Base-by-base conservation (phyloP, 2,797 vertebrate species). In the Botia kubotai region DNA sequence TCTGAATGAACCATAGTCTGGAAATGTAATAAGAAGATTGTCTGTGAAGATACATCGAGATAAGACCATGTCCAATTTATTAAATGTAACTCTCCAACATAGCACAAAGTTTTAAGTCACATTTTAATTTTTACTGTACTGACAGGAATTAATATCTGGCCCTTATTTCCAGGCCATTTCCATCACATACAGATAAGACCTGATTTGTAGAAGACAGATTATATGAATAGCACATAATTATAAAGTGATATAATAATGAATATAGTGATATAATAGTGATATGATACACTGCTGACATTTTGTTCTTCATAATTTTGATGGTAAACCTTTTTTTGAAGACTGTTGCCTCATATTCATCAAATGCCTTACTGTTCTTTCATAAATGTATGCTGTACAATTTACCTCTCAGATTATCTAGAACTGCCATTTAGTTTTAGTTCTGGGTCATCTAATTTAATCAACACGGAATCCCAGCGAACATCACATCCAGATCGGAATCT, bases 371-470 rank as follows among this genome's bases (percentile, higher is more conserved):
- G 39, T 19, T 43, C 39, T 43, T 43, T 77, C 5, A 43, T 11
- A 69, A 43, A 76, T 12, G 17, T 14, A 53, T 2, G 2, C 74
- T 17, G 46, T 8, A n/a, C 16, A 11, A 16, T 1, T 13, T 57
- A 29, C 14, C 21, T 26, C 39, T 58, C 0, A 46, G 7, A 10
- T 19, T 33, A 33, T 39, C 16, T 39, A 23, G n/a, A 26, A 60
- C 57, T 6, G 5, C 1, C 5, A 21, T 73, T 62, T 77, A 48
- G 33, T 52, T 23, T 13, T 2, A 73, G 69, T 57, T 26, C 6
- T 29, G 21, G 36, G 43, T 62, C 53, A 80, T 73, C 33, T 75
- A 17, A 14, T 72, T 39, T 87, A 86, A 88, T 88, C 66, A 87
- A 68, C 21, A 67, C 77, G 67, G 70, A 29, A 57, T 36, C 1